Evolutionary conservation across 2,888 invertebrate genomes (phyloP).

Genomic region (Morpho helenor): DNA sequence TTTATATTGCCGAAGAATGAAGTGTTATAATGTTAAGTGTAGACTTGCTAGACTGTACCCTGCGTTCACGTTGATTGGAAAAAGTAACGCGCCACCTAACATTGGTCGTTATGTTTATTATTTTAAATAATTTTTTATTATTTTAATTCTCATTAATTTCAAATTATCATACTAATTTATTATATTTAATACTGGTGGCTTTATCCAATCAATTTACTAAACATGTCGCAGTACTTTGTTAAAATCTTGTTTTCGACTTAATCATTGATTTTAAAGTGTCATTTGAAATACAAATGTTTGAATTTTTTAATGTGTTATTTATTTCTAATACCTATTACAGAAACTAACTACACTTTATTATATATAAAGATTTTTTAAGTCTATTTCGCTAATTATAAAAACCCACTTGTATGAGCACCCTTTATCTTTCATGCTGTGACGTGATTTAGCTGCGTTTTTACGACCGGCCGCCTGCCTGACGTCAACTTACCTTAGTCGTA

Average conservation of each 20-base stretch:
- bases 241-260: conserved; percentile 74
- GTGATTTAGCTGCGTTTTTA: no score
- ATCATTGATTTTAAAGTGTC: conserved; percentile 70
- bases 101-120: conserved; percentile 43
- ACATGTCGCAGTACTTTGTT: conserved; percentile 68
- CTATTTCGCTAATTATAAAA: no score
- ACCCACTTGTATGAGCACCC: no score
- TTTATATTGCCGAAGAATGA: conserved; percentile 74
- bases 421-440: no score
- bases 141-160: conserved; percentile 30
- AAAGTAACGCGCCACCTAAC: conserved; percentile 42
- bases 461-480: no score
- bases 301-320: conserved; percentile 52
- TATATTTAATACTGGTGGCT: conserved; percentile 47
- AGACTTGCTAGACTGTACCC: conserved; percentile 73
- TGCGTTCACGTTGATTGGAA: conserved; percentile 71
- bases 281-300: conserved; percentile 76
- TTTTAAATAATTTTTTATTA: conserved; percentile 51
- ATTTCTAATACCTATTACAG: conserved; percentile 1
- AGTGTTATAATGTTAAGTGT: conserved; percentile 70
- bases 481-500: no score
- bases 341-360: no score
- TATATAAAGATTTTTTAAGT: no score
- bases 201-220: conserved; percentile 69
- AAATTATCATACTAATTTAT: conserved; percentile 25